Base-by-base conservation (phyloP, 2,888 invertebrate species). In the Meiosimyza platycephala region DNA sequence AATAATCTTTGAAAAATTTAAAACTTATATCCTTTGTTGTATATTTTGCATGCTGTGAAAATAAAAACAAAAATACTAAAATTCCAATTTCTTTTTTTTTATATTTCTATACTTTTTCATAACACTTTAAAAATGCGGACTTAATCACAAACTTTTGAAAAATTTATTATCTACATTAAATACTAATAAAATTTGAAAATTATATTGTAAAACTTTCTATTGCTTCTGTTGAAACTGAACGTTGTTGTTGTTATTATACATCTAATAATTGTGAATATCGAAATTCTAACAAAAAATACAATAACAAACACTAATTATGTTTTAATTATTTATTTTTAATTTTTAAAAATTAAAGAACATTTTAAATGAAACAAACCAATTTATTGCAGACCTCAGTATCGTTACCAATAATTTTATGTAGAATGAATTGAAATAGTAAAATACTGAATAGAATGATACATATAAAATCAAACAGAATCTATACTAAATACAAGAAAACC, bases 381-480 rank as follows among this genome's bases (percentile, higher is more conserved):
- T 86, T 76, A 84, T 86, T 77, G 82, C 84, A 73, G 84, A 87
- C 78, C 83, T 86, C 72, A 85, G 83, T 79, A 81, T 85, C 80
- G 85, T 86, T 79, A 86, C 86, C 76, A 86, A 86, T 80, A 85
- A 86, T 83, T 87, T 87, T 81, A 87, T 87, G 85, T 87, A 81
- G 85, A 80, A 76, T 48, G 68, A 75, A 12, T 52, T 40, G 4
- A 64, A 54, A 69, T 63, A 40, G 40, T 47, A 66, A n/a, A 55
- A 67, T 52, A 28, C 6, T n/a, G 55, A 47, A 51, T 55, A 22
- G 22, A 22, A 28, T 28, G 28, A 28, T 28, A 28, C 63, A 62
- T 64, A 12, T n/a, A 55, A 55, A 55, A 28, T 28, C 48, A 33
- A 40, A 54, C 67, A 48, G 51, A 51, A 40, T 22, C 33, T 22